Conservation (phyloP, 2,888 invertebrate species). For the Rugalucina vietnamica region DNA sequence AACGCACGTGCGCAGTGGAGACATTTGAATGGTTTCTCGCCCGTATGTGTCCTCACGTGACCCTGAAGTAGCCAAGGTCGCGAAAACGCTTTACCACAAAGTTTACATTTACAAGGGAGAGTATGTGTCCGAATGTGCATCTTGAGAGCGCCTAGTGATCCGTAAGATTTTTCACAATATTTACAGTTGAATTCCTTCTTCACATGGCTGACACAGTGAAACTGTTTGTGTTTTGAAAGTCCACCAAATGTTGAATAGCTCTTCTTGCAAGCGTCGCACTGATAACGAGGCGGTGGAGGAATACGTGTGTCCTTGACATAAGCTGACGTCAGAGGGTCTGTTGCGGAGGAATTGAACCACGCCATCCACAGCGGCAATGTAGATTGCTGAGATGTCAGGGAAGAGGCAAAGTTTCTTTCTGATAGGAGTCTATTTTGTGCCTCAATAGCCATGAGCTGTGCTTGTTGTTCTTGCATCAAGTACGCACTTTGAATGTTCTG, state of each 20-base stretch:
- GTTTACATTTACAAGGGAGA: slow-evolving; percentile 97
- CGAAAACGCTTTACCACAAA: slow-evolving; percentile 98
- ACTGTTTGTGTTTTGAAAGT: slow-evolving; percentile 96
- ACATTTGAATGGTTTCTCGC: slow-evolving; percentile 98
- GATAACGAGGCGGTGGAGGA: slow-evolving; percentile 87
- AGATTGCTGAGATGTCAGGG: slow-evolving; percentile 20
- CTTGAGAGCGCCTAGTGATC: slow-evolving; percentile 96
- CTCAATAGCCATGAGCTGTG: slow-evolving; percentile 43
- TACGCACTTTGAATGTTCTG: slow-evolving; percentile 39
- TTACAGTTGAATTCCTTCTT: slow-evolving; percentile 98
- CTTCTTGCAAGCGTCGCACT: slow-evolving; percentile 96
- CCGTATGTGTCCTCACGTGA: slow-evolving; percentile 98
- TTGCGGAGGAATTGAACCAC: slow-evolving; percentile 44
- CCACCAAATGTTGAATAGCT: slow-evolving; percentile 98
- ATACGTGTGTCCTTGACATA: slow-evolving; percentile 51
- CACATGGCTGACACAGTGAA: slow-evolving; percentile 94
- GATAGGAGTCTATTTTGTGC: neutral
- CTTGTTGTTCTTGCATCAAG: slow-evolving; percentile 49
- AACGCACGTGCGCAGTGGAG: slow-evolving; percentile 97
- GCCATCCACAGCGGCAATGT: slow-evolving; percentile 51
- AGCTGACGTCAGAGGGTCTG: slow-evolving; percentile 44
- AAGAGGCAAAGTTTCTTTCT: slow-evolving; percentile 18
- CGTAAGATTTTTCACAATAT: slow-evolving; percentile 97
- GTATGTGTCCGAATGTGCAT: slow-evolving; percentile 99
- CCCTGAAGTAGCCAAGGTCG: slow-evolving; percentile 98